These are phyloP conservation scores for Astropecten irregularis DNA, from an alignment of 53 echinoderm and acorn worm species.

Conservation along the genomic window DNA sequence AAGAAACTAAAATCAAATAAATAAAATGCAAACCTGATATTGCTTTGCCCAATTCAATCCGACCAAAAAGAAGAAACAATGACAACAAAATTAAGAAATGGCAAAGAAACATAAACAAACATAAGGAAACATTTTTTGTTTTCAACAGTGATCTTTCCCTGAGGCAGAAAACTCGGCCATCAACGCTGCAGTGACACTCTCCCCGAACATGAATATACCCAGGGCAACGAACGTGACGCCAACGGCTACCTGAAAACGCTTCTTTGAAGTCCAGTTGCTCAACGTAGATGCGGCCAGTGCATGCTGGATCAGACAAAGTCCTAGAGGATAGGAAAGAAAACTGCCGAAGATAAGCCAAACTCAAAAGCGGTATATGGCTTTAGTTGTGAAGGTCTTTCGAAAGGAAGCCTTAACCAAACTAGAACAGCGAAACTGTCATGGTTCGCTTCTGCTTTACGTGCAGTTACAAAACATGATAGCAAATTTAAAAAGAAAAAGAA, in stretches of 20 bases:
- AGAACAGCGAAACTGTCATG: too few relatives aligned
- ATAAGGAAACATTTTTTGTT: too few relatives aligned
- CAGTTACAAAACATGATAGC: background rate
- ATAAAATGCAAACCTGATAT: too few relatives aligned
- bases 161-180: constrained; percentile 50
- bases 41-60: too few relatives aligned
- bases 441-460: background rate
- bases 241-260: constrained; percentile 57
- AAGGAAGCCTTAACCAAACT: background rate
- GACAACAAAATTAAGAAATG: too few relatives aligned
- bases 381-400: background rate
- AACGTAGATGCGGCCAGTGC: constrained; percentile 61
- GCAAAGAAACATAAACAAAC: too few relatives aligned
- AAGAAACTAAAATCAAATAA: too few relatives aligned
- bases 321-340: constrained; percentile 23
- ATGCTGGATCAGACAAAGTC: constrained; percentile 80
- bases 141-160: background rate
- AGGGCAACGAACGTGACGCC: constrained; percentile 71
- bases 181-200: constrained; percentile 76
- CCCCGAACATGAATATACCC: constrained; percentile 84
- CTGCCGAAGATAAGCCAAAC: background rate
- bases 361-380: background rate
- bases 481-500: background rate
- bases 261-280: constrained; percentile 36
- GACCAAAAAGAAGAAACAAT: too few relatives aligned